Evolutionary conservation across 2,888 invertebrate genomes (phyloP), one percentile per base, ranked within the genome.

Genomic region (Norana najaformis): DNA sequence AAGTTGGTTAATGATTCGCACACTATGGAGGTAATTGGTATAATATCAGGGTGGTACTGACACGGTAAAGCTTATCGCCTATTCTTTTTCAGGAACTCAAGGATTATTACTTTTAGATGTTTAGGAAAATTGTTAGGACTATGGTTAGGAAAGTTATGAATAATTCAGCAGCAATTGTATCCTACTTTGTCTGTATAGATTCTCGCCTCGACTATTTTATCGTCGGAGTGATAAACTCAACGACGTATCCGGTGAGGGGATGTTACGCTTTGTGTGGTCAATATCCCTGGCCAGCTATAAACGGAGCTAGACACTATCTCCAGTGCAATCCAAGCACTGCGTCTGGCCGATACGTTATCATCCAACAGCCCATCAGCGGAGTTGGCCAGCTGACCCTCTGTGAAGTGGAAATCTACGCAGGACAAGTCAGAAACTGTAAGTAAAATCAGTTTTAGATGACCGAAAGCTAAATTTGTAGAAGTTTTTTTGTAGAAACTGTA

Each of bases 321-420:
- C 85, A 85, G 85, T 85, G 85, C 85, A 85, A 36, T 85, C 85
- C 85, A 36, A 37, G 37, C 85, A 30, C 85, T 6, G 37, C 16
- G 6, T 35, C 85, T 37, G 85, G 85, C 35, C 6, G 36, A 36
- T 85, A 36, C 14, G 85, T 85, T 35, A 85, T 85, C 36, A 14
- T 85, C 2, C 85, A 85, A n/a, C 85, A 85, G 36, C 37, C 85
- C 20, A 20, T 16, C 36, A 85, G 35, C 85, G 37, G 37, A 35
- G 23, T 6, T 23, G 85, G 85, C 13, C 37, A 85, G 35, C 4
- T 85, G 36, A n/a, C 85, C 0, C 35, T 85, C 8, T 85, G 85
- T 14, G 85, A 85, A 37, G 85, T 85, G 35, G 36, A 85, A 85
- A 37, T 85, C 85, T 85, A 85, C 36, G 85, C 36, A 18, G 85